These are phyloP conservation scores for Apantesis nais DNA, from an alignment of 2,888 invertebrate species.

Conservation along the genomic window DNA sequence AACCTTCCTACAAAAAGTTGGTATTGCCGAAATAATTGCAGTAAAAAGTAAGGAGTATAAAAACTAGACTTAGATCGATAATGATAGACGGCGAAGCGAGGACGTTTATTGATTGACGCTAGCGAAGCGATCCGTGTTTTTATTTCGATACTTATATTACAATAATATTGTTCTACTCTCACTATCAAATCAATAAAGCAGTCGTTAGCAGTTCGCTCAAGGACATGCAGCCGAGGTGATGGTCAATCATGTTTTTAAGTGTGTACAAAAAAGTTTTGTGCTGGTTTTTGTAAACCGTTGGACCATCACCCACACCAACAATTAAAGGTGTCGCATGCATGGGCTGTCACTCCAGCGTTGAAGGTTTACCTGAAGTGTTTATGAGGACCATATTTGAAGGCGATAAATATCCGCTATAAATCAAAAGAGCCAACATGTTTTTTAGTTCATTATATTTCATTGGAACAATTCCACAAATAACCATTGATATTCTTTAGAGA, in stretches of 20 bases:
- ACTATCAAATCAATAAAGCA: conserved; percentile 9
- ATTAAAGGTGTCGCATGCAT: background rate
- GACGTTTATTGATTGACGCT: conserved; percentile 40
- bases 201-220: conserved; percentile 28
- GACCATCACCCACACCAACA: conserved; percentile 14
- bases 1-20: conserved; percentile 15
- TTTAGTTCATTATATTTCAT: background rate
- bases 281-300: conserved; percentile 3
- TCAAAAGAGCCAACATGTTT: too few species aligned
- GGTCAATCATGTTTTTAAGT: conserved; percentile 32
- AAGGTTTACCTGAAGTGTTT: background rate
- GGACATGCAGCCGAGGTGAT: conserved; percentile 28
- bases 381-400: background rate
- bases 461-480: background rate
- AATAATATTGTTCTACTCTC: conserved; percentile 15
- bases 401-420: background rate
- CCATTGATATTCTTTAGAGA: background rate
- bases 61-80: conserved; percentile 26
- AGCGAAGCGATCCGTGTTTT: conserved; percentile 16
- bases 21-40: conserved; percentile 16
- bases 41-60: conserved; percentile 16
- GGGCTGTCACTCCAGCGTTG: background rate
- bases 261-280: conserved; percentile 9
- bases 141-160: conserved; percentile 2
- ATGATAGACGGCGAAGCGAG: conserved; percentile 31